A percentile compares a stretch with the other conserved stretches of the same genome.
Conservation (phyloP, 2,797 vertebrate species). For the Masticophis lateralis region DNA sequence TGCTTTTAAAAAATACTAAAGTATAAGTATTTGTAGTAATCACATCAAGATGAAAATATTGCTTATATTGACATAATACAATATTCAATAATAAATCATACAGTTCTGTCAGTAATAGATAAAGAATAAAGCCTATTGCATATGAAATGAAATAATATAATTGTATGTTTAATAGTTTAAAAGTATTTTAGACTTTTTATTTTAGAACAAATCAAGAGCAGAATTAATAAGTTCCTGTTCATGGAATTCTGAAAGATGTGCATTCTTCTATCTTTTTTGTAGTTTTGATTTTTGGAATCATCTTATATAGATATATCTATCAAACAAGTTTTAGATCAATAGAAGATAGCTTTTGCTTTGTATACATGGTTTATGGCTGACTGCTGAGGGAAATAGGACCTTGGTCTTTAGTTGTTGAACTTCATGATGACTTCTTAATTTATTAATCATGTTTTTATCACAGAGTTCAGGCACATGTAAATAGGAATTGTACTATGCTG, state of each 20-base stretch:
- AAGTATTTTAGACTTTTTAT: not conserved
- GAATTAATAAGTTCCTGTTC: not conserved
- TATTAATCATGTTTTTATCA: not conserved
- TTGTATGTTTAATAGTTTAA: constrained; percentile 6
- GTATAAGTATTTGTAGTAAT: constrained; percentile 39
- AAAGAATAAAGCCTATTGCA: constrained; percentile 12
- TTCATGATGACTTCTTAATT: not conserved
- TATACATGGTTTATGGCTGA: not conserved
- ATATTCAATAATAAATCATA: constrained; percentile 34
- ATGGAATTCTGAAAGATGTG: not conserved
- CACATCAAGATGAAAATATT: constrained; percentile 45
- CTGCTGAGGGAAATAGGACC: not conserved
- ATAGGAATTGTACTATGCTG: not conserved
- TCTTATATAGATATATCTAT: not conserved
- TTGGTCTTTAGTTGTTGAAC: not conserved
- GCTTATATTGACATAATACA: constrained; percentile 43
- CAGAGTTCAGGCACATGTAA: not conserved
- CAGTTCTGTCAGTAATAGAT: constrained; percentile 26
- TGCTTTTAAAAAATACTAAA: constrained; percentile 44
- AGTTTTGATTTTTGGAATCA: not conserved
- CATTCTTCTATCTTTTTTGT: not conserved
- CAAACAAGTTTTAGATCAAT: not conserved
- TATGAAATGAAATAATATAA: constrained; percentile 18
- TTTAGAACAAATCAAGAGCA: not conserved
- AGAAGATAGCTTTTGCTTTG: not conserved